Conservation (phyloP, 30 jellyfish, hydroid and myxozoan species). For the Hydra vulgaris region DNA sequence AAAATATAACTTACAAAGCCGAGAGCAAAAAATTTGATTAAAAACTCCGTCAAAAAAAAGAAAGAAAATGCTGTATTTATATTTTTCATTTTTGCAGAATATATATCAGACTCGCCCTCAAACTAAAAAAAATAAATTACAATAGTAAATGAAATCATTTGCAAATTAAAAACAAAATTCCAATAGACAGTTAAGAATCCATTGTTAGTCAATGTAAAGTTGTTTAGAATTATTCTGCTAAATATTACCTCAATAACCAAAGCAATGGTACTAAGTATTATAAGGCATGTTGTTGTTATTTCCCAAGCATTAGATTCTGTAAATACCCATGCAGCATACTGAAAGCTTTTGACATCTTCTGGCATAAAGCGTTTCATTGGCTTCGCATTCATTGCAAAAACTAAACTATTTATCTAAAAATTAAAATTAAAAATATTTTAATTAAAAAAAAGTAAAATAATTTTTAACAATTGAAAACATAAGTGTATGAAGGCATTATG, state of each 20-base stretch:
- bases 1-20: conserved; percentile 43
- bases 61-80: conserved; percentile 43
- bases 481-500: too few species aligned
- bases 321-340: conserved; percentile 58
- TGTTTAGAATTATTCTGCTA: too few species aligned
- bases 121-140: conserved; percentile 14
- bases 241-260: conserved; percentile 46
- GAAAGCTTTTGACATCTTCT: conserved; percentile 59
- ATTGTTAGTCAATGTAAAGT: too few species aligned
- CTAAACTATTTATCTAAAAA: conserved; percentile 47
- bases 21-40: conserved; percentile 50
- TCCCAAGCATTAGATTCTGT: conserved; percentile 57
- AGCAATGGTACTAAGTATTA: conserved; percentile 43
- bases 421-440: background rate
- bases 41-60: conserved; percentile 48
- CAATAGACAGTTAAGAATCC: too few species aligned
- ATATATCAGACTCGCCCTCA: conserved; percentile 41
- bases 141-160: too few species aligned
- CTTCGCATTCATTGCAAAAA: conserved; percentile 56
- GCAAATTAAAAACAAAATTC: too few species aligned
- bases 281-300: conserved; percentile 39
- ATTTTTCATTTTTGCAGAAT: conserved; percentile 36
- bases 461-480: background rate
- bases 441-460: background rate
- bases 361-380: conserved; percentile 66